Evolutionary conservation across 1,140 invertebrate genomes (phyloP).

Genomic region (Dysdera silvatica): DNA sequence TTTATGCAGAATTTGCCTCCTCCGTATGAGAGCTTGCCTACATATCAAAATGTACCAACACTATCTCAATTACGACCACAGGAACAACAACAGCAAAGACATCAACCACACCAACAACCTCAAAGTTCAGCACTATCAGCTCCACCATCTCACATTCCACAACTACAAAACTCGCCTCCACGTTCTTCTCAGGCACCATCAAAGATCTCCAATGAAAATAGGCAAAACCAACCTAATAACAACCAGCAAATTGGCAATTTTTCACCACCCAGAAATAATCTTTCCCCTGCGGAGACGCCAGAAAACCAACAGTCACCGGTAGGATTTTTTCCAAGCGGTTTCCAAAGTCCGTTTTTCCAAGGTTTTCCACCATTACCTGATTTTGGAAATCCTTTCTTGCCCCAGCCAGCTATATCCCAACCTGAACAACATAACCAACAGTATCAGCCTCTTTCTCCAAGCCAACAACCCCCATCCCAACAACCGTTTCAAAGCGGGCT

Average conservation of each 20-base stretch:
- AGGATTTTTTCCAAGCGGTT: background rate
- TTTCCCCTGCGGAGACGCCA: too few relatives aligned
- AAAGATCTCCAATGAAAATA: background rate
- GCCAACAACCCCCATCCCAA: background rate
- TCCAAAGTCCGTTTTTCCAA: conserved; percentile 12
- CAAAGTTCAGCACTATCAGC: background rate
- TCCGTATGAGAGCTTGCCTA: too few relatives aligned
- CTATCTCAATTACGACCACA: too few relatives aligned
- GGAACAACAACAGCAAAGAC: background rate
- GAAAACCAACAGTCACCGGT: background rate
- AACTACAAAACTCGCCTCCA: background rate
- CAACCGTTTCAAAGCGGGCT: background rate
- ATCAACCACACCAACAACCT: background rate
- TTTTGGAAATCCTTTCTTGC: background rate
- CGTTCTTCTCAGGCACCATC: too few relatives aligned
- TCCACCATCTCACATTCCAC: background rate
- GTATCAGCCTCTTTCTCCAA: background rate
- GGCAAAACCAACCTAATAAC: background rate
- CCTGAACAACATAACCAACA: too few relatives aligned
- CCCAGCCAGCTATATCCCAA: too few relatives aligned
- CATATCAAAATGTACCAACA: too few relatives aligned
- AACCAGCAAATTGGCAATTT: too few relatives aligned
- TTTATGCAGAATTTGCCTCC: too few relatives aligned
- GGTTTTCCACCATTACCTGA: conserved; percentile 14
- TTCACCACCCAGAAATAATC: too few relatives aligned